phyloP scores from a whole-genome alignment of 2,113 vertebrate genomes.

The Myiopsitta monachus region DNA sequence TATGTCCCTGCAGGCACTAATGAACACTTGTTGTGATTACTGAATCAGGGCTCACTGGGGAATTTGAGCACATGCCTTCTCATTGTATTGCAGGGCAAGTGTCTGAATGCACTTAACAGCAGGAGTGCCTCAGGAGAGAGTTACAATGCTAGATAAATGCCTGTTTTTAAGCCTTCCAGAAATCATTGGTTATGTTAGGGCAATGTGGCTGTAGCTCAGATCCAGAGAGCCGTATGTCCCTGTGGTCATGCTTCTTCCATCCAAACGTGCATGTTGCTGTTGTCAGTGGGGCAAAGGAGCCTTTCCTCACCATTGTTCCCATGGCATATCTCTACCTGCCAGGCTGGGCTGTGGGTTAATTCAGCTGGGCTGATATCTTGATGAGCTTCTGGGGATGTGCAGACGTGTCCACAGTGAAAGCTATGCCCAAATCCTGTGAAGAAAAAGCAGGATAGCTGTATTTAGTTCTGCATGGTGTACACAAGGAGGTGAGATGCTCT shows the following conservation, averaged over 20 bases:
- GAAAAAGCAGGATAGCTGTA: not conserved
- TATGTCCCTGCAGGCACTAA: slow-evolving; percentile 19
- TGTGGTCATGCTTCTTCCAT: not conserved
- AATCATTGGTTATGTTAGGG: not conserved
- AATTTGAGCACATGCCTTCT: slow-evolving; percentile 3
- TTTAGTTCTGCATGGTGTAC: not conserved
- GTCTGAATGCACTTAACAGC: not conserved
- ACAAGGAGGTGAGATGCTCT: not conserved
- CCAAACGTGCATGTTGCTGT: not conserved
- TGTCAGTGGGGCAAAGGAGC: not conserved
- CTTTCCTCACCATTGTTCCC: not conserved
- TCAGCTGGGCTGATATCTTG: not conserved
- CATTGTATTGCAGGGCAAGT: not conserved
- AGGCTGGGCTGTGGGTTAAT: not conserved
- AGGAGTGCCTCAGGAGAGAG: not conserved
- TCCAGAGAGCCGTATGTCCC: not conserved
- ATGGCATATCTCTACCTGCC: not conserved
- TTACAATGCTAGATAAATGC: not conserved
- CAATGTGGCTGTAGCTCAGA: not conserved
- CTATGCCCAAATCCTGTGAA: not conserved
- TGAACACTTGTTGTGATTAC: slow-evolving; percentile 47
- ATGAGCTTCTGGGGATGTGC: not conserved
- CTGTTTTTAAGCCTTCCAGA: not conserved
- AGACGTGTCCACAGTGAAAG: not conserved
- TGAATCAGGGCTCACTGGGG: slow-evolving; percentile 33